A percentile compares a stretch with the other conserved stretches of the same genome.
Evolutionary conservation across 2,113 vertebrate species (phyloP).

Genomic region (Mastomys natalensis): DNA sequence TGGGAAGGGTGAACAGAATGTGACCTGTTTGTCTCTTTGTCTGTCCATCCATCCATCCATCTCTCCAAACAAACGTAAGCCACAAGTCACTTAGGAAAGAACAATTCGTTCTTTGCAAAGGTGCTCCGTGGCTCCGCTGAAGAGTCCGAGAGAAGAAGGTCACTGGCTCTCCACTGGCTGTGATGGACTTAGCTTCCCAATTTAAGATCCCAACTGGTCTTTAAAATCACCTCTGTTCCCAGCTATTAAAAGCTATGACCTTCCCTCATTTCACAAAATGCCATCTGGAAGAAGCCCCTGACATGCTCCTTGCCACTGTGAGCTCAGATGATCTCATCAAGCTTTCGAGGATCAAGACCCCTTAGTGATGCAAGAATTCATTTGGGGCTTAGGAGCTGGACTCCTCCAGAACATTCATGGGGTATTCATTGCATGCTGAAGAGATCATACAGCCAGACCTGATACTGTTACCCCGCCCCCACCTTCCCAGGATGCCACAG

Average conservation of each 20-base stretch:
- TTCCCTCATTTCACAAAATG: background rate
- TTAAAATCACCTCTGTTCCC: too few relatives aligned
- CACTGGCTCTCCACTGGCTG: too few relatives aligned
- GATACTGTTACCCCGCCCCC: fast-evolving
- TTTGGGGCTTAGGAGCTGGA: background rate
- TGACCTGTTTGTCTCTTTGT: background rate
- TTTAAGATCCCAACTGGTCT: background rate
- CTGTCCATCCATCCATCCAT: too few relatives aligned
- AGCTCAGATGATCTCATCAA: background rate
- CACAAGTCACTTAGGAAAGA: too few relatives aligned
- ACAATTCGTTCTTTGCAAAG: background rate
- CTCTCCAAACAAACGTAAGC: background rate
- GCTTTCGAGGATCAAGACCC: background rate
- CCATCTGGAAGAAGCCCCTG: background rate
- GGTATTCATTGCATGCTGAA: background rate
- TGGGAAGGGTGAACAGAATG: background rate
- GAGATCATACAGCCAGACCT: background rate
- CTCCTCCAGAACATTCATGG: background rate
- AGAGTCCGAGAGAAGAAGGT: background rate
- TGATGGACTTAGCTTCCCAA: background rate
- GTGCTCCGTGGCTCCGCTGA: too few relatives aligned
- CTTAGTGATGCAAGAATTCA: background rate
- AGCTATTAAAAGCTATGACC: too few relatives aligned
- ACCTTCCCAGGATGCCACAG: background rate
- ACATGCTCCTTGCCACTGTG: background rate